Base-by-base conservation (phyloP, 2,888 invertebrate species). In the Miltochrista miniata region DNA sequence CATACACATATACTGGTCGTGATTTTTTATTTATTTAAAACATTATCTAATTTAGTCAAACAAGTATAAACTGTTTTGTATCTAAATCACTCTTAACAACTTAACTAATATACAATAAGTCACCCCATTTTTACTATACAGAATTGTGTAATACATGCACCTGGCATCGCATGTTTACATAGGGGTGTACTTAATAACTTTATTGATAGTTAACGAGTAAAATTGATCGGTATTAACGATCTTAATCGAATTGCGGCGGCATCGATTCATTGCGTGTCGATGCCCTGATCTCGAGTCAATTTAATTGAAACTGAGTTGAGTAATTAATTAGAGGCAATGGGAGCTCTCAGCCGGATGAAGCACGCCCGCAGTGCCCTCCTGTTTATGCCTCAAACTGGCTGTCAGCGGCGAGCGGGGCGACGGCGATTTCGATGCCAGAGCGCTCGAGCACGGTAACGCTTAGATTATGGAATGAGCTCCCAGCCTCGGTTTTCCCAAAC, bases 261-360 rank as follows among this genome's bases (percentile, higher is more conserved):
- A 80, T 86, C 85, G 82, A 83, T 82, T 84, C 82, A 83, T 85
- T 81, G 85, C 83, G 83, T 85, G 87, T 83, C 85, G 88, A 87
- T 85, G 84, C 80, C 81, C 83, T 83, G 82, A 81, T 84, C 84
- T 80, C 80, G 81, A 87, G 85, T 85, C 88, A 88, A 90, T 88
- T 89, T 87, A 87, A 91, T 90, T 90, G 87, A 90, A 86, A 87
- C 83, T 79, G 85, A 90, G 87, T 89, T 82, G 81, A 81, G 86
- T 90, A 90, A 90, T 90, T 90, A 91, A 91, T 91, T 90, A 90
- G 87, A 83, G 85, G 85, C 79, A 88, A 87, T 81, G 84, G 83
- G 83, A 83, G 87, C 85, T 87, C 85, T 86, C 81, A 81, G 81
- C 68, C 77, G 81, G 83, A 83, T 85, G 84, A 80, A 78, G 76